phyloP scores from a whole-genome alignment of 2,113 vertebrate species.

The Melanerpes formicivorus region DNA sequence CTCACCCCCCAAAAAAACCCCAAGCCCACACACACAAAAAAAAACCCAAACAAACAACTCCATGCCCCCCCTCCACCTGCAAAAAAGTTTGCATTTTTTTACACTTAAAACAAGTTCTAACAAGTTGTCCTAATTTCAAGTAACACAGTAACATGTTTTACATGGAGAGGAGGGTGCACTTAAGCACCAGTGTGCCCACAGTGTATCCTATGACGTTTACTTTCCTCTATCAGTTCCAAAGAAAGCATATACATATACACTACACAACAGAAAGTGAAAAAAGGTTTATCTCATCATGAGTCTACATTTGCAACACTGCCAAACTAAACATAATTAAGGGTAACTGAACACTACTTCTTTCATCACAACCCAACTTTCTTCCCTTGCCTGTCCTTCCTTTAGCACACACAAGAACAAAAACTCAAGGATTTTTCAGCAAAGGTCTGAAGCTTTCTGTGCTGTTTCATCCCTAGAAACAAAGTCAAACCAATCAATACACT shows the following conservation, averaged over 20 bases:
- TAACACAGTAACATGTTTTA: background rate
- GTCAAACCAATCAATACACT: background rate
- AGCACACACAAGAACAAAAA: background rate
- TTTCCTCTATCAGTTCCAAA: conserved; percentile 38
- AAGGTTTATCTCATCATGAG: background rate
- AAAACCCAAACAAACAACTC: background rate
- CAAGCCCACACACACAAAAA: background rate
- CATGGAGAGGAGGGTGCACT: background rate
- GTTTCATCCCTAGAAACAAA: background rate
- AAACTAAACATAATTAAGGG: background rate
- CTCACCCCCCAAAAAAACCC: background rate
- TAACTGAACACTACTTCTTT: background rate
- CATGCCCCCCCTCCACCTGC: background rate
- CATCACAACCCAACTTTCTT: background rate
- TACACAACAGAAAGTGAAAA: background rate
- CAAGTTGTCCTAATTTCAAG: conserved; percentile 30
- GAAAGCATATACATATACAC: background rate
- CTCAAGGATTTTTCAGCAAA: conserved; percentile 13
- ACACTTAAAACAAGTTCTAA: conserved; percentile 17
- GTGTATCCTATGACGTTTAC: background rate
- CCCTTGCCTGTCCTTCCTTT: background rate
- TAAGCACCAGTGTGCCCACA: background rate
- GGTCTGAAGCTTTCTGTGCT: background rate
- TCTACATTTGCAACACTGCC: background rate
- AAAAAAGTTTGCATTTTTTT: conserved; percentile 5